Conservation (phyloP, 1,140 invertebrate genomes). For the Ladona fulva region DNA sequence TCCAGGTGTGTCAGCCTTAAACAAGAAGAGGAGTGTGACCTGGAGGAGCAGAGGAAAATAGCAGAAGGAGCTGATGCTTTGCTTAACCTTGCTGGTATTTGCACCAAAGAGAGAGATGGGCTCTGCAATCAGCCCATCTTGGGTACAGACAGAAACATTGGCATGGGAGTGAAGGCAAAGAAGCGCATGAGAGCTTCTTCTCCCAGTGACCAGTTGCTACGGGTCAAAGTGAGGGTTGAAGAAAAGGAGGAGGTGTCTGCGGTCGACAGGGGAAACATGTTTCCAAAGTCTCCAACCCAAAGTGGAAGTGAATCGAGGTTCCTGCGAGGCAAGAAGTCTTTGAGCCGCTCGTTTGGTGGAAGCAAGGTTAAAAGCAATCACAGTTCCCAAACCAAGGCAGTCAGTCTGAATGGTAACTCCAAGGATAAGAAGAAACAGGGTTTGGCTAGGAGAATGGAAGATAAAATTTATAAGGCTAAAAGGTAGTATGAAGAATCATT, state of each 20-base stretch:
- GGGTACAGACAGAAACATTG: too few species aligned
- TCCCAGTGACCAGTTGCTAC: background rate
- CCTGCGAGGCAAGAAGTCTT: background rate
- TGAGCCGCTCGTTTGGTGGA: background rate
- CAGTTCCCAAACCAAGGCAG: background rate
- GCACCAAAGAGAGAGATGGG: slow-evolving; percentile 26
- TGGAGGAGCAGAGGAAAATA: slow-evolving; percentile 62
- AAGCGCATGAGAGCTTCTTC: background rate
- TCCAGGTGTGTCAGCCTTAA: background rate
- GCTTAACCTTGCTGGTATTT: slow-evolving; percentile 58
- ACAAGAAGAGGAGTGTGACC: slow-evolving; percentile 32
- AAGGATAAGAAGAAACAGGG: background rate
- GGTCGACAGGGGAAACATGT: too few species aligned
- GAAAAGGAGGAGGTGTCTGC: background rate
- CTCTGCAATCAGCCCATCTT: background rate
- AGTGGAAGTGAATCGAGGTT: background rate
- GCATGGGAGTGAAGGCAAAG: background rate
- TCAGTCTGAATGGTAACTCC: background rate
- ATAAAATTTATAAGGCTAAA: background rate
- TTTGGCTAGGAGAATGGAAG: background rate
- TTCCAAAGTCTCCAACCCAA: background rate
- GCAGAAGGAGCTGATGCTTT: slow-evolving; percentile 70
- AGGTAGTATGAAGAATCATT: background rate
- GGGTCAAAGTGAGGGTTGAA: background rate
- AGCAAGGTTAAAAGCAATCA: background rate